These are phyloP conservation scores for Lethenteron reissneri DNA, from an alignment of 2,113 vertebrate species.

Conservation along the genomic window DNA sequence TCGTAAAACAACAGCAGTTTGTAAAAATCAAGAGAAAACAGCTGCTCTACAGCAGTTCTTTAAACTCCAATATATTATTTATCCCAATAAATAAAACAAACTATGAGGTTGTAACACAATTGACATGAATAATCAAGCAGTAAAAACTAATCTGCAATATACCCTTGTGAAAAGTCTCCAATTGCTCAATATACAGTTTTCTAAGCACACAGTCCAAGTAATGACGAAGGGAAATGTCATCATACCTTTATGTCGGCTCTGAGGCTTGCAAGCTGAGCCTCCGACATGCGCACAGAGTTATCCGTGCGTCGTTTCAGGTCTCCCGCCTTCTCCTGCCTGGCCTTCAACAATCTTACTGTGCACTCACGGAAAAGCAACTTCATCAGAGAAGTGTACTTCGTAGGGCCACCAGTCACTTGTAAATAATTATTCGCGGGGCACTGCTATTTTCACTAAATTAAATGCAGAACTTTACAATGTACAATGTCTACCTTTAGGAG, in stretches of 20 bases:
- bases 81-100: conserved; percentile 1
- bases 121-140: not conserved
- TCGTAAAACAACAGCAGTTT: conserved; percentile 1
- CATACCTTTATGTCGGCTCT: conserved; percentile 76
- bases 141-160: not conserved
- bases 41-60: conserved; percentile 1
- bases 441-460: too few relatives aligned
- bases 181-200: not conserved
- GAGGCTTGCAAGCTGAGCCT: conserved; percentile 64
- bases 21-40: not conserved
- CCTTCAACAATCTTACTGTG: conserved; percentile 45
- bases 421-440: too few relatives aligned
- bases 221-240: not conserved
- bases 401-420: too few relatives aligned
- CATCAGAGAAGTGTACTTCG: too few relatives aligned
- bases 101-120: not conserved
- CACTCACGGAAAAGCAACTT: too few relatives aligned
- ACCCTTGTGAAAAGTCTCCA: not conserved
- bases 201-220: not conserved
- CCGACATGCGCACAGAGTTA: conserved; percentile 54
- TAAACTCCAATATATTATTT: conserved; percentile 6
- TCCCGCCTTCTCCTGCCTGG: conserved; percentile 61
- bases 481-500: too few relatives aligned
- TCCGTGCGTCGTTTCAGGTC: conserved; percentile 56
- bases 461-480: too few relatives aligned